Evolutionary conservation across 2,888 invertebrate species (phyloP).

Genomic region (Invenusta paracnida): DNA sequence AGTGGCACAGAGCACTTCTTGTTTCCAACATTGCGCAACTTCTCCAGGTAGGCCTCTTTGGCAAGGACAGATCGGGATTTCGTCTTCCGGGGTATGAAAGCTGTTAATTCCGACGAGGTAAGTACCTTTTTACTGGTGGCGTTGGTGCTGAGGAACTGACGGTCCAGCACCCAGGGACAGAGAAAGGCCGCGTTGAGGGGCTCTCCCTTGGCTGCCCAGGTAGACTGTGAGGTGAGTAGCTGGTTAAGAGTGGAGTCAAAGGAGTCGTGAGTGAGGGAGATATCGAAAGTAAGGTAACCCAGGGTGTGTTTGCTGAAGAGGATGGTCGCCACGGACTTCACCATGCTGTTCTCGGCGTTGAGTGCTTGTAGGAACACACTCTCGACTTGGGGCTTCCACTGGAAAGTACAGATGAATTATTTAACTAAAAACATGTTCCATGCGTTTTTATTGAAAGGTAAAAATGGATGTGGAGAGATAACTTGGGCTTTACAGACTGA

Average conservation of each 20-base stretch:
- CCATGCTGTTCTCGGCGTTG: not conserved
- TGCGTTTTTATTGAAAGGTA: too few species aligned
- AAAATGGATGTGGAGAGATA: too few species aligned
- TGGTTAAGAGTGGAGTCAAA: not conserved
- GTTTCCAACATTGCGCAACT: not conserved
- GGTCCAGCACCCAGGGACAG: not conserved
- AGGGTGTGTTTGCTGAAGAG: not conserved
- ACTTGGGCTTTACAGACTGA: too few species aligned
- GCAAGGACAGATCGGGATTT: not conserved
- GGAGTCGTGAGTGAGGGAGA: not conserved
- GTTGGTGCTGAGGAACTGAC: not conserved
- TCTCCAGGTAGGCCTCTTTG: not conserved
- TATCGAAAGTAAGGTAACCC: not conserved
- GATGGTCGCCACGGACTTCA: not conserved
- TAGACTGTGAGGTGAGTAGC: not conserved
- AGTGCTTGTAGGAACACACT: not conserved
- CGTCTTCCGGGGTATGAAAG: not conserved
- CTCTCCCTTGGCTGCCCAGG: not conserved
- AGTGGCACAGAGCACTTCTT: not conserved
- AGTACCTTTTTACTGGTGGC: too few species aligned
- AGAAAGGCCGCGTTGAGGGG: not conserved
- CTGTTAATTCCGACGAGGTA: not conserved
- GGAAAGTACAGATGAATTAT: too few species aligned
- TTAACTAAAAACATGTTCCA: too few species aligned
- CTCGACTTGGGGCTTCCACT: not conserved